Base-by-base conservation (phyloP, 2,797 vertebrate species). In the Rhinophrynus dorsalis region DNA sequence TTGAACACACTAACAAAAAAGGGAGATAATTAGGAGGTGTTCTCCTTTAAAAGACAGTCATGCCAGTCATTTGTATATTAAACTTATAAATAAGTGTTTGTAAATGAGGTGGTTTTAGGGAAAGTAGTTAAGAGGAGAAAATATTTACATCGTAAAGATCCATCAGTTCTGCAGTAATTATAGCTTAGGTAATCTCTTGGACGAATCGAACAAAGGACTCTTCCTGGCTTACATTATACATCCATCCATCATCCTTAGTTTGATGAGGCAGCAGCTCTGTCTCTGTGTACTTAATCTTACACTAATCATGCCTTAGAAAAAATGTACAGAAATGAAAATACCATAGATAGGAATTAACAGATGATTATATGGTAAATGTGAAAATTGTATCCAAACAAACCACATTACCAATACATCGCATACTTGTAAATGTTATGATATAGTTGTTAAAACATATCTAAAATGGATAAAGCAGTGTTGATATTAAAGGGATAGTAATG, bases 141-240 rank as follows among this genome's bases (percentile, higher is more conserved):
- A 38, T 55, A 55, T 55, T 33, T 55, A 55, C 29, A 55, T 55
- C 3, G 32, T 20, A 32, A 55, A 33, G 29, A 55, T 33, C 51
- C 23, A 33, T 33, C 51, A 33, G 51, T 55, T 55, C 12, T 33
- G 30, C 8, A 20, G 17, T 33, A 33, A 50, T 50, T 55, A 55
- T 9, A 33, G 7, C 10, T 55, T 55, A 20, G 51, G 8, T 33
- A 55, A 55, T 55, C 17, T 33, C 30, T 33, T 33, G 51, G 51
- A 55, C 20, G 15, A 30, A 10, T 30, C 5, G 18, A 18, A 55
- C 51, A 55, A 55, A 52, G 33, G n/a, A 18, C 15, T 17, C 32
- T 54, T 42, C 5, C 15, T 54, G 15, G 51, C 51, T 17, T 18
- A 55, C 6, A 35, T 9, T 21, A 20, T 33, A 32, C 15, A 20